These are phyloP conservation scores for Hetaerina titia DNA, from an alignment of 2,888 invertebrate genomes.

Conservation along the genomic window DNA sequence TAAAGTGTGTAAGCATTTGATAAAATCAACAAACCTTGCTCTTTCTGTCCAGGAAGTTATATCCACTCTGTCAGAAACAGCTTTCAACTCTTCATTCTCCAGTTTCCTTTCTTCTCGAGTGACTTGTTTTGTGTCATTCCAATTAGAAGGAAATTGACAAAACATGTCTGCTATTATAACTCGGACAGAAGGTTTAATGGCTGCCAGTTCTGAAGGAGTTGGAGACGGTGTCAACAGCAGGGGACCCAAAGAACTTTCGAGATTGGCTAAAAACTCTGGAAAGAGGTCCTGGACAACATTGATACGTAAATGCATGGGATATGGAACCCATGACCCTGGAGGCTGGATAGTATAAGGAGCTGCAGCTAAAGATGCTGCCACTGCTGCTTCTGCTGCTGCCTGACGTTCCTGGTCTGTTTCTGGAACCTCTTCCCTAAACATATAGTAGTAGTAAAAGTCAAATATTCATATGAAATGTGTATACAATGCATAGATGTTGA, in stretches of 20 bases:
- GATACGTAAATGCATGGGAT: neutral
- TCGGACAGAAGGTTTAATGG: slow-evolving; percentile 13
- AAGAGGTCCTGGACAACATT: slow-evolving; percentile 20
- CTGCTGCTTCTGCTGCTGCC: slow-evolving; percentile 10
- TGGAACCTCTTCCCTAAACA: neutral
- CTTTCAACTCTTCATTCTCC: neutral
- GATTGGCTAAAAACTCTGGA: slow-evolving; percentile 26
- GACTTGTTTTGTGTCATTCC: neutral
- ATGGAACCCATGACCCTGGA: slow-evolving; percentile 35
- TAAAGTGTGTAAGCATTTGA: neutral
- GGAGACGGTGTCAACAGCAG: slow-evolving; percentile 35
- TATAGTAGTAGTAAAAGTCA: neutral
- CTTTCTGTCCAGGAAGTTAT: slow-evolving; percentile 25
- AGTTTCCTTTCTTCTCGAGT: slow-evolving; percentile 33
- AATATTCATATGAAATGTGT: neutral
- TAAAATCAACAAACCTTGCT: slow-evolving; percentile 23
- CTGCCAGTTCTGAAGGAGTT: neutral
- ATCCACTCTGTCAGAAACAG: neutral
- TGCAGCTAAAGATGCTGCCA: slow-evolving; percentile 3
- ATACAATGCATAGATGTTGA: neutral
- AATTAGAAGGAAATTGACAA: neutral
- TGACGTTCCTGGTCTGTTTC: neutral
- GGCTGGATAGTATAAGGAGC: slow-evolving; percentile 23
- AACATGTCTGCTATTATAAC: neutral
- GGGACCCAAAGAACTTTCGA: slow-evolving; percentile 33